These are phyloP conservation scores for Selenia dentaria DNA, from an alignment of 2,888 invertebrate species.

Conservation along the genomic window DNA sequence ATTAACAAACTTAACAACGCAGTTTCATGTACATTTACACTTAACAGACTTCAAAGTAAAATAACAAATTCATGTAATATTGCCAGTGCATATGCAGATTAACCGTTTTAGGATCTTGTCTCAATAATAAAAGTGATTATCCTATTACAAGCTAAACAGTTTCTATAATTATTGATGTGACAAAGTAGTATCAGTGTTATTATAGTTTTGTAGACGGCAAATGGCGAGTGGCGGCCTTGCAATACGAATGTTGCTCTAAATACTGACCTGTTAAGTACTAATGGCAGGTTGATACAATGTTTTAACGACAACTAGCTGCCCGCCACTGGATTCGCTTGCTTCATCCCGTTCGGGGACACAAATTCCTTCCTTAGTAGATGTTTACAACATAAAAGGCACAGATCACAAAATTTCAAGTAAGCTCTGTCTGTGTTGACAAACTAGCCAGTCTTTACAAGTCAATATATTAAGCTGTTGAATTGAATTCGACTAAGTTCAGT, in stretches of 20 bases:
- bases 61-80: not conserved
- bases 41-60: slow-evolving; percentile 1
- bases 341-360: no score
- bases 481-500: no score
- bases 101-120: not conserved
- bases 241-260: slow-evolving; percentile 18
- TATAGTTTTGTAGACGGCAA: not conserved
- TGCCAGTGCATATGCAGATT: not conserved
- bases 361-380: no score
- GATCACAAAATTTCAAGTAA: no score
- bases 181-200: slow-evolving; percentile 2
- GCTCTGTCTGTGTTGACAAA: no score
- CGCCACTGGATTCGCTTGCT: no score
- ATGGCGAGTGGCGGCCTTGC: slow-evolving; percentile 13
- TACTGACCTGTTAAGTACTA: slow-evolving; percentile 4
- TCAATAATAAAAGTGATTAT: not conserved
- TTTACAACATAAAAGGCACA: no score
- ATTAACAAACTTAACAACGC: slow-evolving; percentile 5
- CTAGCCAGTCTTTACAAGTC: no score
- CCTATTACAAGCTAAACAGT: no score
- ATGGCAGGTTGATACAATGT: slow-evolving; percentile 8
- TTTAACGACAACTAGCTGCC: no score
- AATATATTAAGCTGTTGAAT: no score
- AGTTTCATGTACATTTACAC: slow-evolving; percentile 15
- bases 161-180: not conserved